Evolutionary conservation across 2,113 vertebrate genomes (phyloP), one percentile per base, ranked within the genome.

Genomic region (Cardinalis cardinalis): DNA sequence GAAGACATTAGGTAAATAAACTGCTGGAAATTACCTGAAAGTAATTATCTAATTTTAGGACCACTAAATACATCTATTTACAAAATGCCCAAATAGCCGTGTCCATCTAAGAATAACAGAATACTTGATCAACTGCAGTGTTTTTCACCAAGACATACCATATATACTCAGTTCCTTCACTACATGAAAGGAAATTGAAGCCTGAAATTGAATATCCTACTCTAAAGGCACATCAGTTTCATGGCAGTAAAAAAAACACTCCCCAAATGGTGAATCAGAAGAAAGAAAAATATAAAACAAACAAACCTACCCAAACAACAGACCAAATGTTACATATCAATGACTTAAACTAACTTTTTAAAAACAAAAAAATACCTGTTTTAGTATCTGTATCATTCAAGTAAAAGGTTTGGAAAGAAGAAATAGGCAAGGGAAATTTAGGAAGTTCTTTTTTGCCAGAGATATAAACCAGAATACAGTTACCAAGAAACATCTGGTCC

Each of bases 1-100:
- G 70, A 97, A 90, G 91, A 66, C 61, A 85, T 86, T 87, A 92
- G 79, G 95, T 94, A 97, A 96, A 96, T 90, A 96, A 96, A 93
- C 88, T 85, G 88, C 72, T 91, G 80, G 89, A 95, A 97, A 97
- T 95, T 70, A 95, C 86, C 90, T 78, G 76, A 81, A 74, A 80
- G 78, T 89, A 97, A 96, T 85, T 79, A 91, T 56, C 75, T 4
- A 21, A 93, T 91, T 95, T 90, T 70, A 96, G 93, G 90, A 77
- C 51, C 72, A 93, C 86, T 96, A 93, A 96, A 92, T 31, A 55
- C 29, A 73, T 46, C 51, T 92, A 34, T 83, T 94, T 96, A 92
- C 84, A 91, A 90, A 95, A 94, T 5, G 48, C 74, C 84, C 77
- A 95, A 87, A 89, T 68, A 87, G 41, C 70, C n/a, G 1, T 26